Base-by-base conservation (phyloP, 2,113 vertebrate species). In the Zootoca vivipara region DNA sequence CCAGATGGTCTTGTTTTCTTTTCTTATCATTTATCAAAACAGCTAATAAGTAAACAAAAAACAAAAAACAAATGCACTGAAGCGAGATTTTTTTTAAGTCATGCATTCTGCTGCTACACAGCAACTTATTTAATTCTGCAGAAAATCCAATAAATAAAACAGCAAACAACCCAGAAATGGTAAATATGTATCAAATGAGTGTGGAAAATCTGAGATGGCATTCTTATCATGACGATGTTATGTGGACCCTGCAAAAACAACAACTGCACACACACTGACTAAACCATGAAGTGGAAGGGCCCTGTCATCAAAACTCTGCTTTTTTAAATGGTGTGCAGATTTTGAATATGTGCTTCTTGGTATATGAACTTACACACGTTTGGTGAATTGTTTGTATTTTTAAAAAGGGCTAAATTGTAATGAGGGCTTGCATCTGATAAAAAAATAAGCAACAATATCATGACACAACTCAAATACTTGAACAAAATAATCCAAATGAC, bases 311-410 rank as follows among this genome's bases (percentile, higher is more conserved):
- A 72, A 26, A 33, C 52, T 26, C 72, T 80, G 8, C 20, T 82
- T 62, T 93, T 92, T 84, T 86, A 84, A 89, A 92, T 85, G 87
- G 93, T n/a, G 64, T 18, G 16, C 38, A 38, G 2, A 75, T 75
- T 16, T 75, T 24, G 52, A 85, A 56, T 74, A 35, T 28, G 15
- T 80, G 16, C 58, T 33, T n/a, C 9, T 80, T 80, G 58, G 16
- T 28, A 62, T 73, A 42, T 9, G 24, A 9, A 30, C 30, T 15
- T 46, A 10, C 42, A 56, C 64, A 38, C 5, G 35, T 33, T 79
- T 38, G 6, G 4, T 20, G 69, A 86, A 69, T 28, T 67, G 22
- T 18, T 52, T 64, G 30, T 35, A 69, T n/a, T n/a, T n/a, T n/a
- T n/a, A 33, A 78, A 20, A 85, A 30, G 5, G 30, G 0, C 58